phyloP scores from a whole-genome alignment of 1,140 invertebrate species.

The Neotoxoptera formosana region DNA sequence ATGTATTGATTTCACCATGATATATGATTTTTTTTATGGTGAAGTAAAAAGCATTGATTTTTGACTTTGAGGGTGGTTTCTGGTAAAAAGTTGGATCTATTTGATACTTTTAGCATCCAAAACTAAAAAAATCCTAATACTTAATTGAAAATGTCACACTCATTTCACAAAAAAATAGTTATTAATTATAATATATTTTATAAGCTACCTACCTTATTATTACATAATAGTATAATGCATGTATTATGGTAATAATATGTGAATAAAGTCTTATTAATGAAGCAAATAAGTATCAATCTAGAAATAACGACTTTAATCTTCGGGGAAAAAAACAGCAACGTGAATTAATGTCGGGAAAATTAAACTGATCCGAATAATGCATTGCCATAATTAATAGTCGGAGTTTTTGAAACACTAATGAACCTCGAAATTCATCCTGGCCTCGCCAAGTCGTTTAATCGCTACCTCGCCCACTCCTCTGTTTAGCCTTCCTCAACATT shows the following conservation, averaged over 20 bases:
- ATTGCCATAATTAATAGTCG: constrained; percentile 49
- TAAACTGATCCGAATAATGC: constrained; percentile 52
- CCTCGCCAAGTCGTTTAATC: constrained; percentile 40
- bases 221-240: background rate
- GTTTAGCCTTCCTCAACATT: constrained; percentile 39
- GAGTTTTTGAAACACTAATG: constrained; percentile 50
- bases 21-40: too few relatives aligned
- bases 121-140: too few relatives aligned
- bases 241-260: background rate
- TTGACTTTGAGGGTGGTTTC: too few relatives aligned
- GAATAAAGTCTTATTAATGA: constrained; percentile 22
- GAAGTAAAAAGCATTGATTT: too few relatives aligned
- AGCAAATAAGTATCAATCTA: constrained; percentile 42
- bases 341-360: constrained; percentile 47
- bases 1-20: too few relatives aligned
- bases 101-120: too few relatives aligned
- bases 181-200: background rate
- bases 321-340: constrained; percentile 31
- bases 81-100: too few relatives aligned
- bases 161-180: too few relatives aligned
- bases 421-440: constrained; percentile 48
- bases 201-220: background rate
- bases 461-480: background rate
- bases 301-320: constrained; percentile 41
- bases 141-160: too few relatives aligned